phyloP scores from a whole-genome alignment of 2,797 vertebrate species.

The Sarcoramphus papa region DNA sequence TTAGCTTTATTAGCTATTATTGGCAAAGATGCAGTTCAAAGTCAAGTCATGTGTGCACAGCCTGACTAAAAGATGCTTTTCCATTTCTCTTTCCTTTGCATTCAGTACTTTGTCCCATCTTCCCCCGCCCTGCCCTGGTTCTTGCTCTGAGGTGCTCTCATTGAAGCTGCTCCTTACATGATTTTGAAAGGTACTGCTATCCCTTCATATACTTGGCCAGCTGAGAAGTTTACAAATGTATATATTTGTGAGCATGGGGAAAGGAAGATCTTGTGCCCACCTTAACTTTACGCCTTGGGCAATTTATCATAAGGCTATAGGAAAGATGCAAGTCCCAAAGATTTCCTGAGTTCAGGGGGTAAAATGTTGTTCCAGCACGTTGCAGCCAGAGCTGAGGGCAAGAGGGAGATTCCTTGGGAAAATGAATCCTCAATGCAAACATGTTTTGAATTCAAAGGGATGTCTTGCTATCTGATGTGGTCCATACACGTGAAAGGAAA shows the following conservation, averaged over 20 bases:
- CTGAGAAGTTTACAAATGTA: not conserved
- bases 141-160: not conserved
- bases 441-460: not conserved
- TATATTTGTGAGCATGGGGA: not conserved
- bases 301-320: not conserved
- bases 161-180: not conserved
- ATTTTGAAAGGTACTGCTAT: not conserved
- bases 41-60: not conserved
- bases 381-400: not conserved
- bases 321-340: not conserved
- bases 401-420: not conserved
- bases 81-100: not conserved
- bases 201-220: not conserved
- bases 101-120: not conserved
- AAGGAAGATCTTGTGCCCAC: not conserved
- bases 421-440: not conserved
- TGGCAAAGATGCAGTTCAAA: not conserved
- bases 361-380: not conserved
- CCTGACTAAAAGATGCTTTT: not conserved
- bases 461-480: not conserved
- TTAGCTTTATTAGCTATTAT: not conserved
- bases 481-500: not conserved
- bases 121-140: accelerated
- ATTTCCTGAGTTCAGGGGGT: not conserved
- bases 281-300: not conserved